Evolutionary conservation across 2,113 vertebrate genomes (phyloP), one percentile per base, ranked within the genome.

Genomic region (Aptenodytes forsteri): DNA sequence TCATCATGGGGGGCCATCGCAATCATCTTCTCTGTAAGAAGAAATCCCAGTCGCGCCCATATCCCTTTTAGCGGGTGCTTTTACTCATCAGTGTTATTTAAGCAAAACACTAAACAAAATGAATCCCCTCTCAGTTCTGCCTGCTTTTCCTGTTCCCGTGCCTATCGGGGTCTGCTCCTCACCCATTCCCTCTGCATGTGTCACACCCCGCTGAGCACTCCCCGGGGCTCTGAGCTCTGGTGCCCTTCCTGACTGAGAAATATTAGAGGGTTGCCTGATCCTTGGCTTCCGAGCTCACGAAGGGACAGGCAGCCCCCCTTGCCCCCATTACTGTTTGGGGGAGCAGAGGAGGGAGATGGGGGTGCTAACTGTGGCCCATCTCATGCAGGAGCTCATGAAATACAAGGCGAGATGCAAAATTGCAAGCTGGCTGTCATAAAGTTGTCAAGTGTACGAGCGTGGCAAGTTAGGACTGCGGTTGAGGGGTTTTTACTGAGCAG

Each of bases 31-130:
- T 65, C 32, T 2, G 0, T 54, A 11, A 59, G 54, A 73, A 47
- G 12, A 4, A 16, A 44, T 54, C 30, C 11, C 0, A 0, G 9
- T 46, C 0, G 0, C 0, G 4, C 13, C 18, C 59, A 11, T 25
- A 30, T 73, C 73, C 13, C 16, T 73, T 77, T 58, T 8, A 38
- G 44, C 0, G 0, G 49, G 11, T 84, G 64, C 19, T 70, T 90
- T 25, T 59, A 26, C 40, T 90, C 54, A 36, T 59, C 13, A 20
- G 1, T 10, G 18, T 26, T 34, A 49, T n/a, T 64, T 59, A 73
- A 34, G 25, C 11, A 19, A 59, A 84, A 47, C 19, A 13, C 12
- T 47, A 14, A 69, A 38, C 29, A 55, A 36, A 70, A 56, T 38
- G 34, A 23, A 52, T 75, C 13, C 32, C 5, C 13, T 47, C 21